Percentiles rank a stretch among this genome's conserved stretches.
Conservation (phyloP, 2,888 invertebrate genomes). For the Drosophila helvetica region DNA sequence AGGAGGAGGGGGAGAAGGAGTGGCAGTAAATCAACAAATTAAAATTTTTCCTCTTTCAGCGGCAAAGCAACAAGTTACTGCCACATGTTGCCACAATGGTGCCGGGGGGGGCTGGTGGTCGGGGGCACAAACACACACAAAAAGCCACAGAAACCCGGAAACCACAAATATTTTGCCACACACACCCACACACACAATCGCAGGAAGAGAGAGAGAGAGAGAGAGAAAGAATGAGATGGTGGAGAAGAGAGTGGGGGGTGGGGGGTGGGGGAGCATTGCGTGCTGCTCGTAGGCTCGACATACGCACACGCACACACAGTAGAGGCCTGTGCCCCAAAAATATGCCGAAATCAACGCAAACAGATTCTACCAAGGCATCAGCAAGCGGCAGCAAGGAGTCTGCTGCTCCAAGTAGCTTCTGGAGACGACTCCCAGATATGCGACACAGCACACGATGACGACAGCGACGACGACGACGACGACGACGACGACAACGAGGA, state of each 20-base stretch:
- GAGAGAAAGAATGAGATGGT: no score
- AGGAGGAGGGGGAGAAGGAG: constrained; percentile 38
- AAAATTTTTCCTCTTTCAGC: constrained; percentile 52
- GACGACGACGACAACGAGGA: not conserved
- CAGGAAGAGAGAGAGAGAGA: not conserved
- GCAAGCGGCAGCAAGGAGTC: constrained; percentile 52
- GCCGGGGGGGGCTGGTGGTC: not conserved
- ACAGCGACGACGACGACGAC: not conserved
- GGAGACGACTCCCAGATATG: not conserved
- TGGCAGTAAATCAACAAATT: constrained; percentile 70
- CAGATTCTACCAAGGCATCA: constrained; percentile 75
- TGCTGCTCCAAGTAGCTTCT: constrained; percentile 14
- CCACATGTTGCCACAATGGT: constrained; percentile 66
- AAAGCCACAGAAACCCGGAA: constrained; percentile 73
- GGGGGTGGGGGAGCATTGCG: constrained; percentile 46
- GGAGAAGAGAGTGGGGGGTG: constrained; percentile 1
- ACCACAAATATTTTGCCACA: constrained; percentile 73
- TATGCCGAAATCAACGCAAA: constrained; percentile 81
- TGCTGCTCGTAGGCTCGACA: constrained; percentile 56
- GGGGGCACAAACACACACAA: constrained; percentile 1
- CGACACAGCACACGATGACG: not conserved
- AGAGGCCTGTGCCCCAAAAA: constrained; percentile 52
- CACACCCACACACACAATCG: constrained; percentile 10
- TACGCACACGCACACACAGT: constrained; percentile 60
- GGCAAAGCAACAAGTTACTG: constrained; percentile 46